These are phyloP conservation scores for Tholera decimalis DNA, from an alignment of 2,888 invertebrate genomes.

Conservation along the genomic window DNA sequence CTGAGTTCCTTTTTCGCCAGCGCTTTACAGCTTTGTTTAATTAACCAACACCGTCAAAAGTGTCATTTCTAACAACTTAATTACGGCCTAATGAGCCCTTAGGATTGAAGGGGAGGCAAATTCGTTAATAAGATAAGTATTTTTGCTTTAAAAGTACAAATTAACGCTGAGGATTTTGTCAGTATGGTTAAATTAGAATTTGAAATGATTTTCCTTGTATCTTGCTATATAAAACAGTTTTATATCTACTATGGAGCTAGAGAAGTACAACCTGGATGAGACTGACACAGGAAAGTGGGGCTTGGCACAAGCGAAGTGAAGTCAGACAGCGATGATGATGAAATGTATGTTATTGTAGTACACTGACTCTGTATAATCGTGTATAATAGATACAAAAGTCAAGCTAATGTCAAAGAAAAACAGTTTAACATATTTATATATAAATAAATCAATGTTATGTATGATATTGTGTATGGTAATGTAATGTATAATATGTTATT, in stretches of 20 bases:
- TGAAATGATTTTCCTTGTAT: background rate
- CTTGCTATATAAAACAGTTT: background rate
- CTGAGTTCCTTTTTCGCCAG: background rate
- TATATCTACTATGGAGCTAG: background rate
- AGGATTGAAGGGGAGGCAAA: background rate
- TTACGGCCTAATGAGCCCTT: conserved; percentile 5
- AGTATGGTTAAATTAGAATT: background rate
- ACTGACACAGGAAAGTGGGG: no score
- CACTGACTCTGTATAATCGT: no score
- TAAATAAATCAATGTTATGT: no score
- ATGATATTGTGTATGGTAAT: no score
- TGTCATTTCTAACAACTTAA: conserved; percentile 10
- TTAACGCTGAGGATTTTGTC: background rate
- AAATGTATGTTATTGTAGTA: no score
- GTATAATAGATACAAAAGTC: no score
- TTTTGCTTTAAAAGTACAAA: background rate
- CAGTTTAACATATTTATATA: no score
- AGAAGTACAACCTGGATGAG: no score
- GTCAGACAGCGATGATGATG: no score
- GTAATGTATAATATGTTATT: no score
- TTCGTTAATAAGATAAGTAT: background rate
- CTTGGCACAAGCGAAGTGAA: no score
- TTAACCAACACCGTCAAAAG: background rate
- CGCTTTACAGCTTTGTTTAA: background rate
- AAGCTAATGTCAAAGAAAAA: no score